Evolutionary conservation across 2,797 vertebrate species (phyloP).

Genomic region (Dendrocincla tyrannina): DNA sequence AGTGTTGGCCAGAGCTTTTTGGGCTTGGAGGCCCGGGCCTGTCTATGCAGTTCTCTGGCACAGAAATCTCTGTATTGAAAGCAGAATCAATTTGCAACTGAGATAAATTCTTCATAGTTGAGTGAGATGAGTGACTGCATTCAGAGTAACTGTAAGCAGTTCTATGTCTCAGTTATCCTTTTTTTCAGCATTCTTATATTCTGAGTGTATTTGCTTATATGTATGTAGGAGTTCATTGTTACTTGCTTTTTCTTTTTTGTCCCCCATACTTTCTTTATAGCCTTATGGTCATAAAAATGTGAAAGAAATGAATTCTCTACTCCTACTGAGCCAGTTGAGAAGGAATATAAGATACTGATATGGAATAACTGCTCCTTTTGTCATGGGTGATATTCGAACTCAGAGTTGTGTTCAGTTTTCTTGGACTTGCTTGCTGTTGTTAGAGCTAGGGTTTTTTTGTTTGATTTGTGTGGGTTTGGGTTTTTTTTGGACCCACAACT

Average conservation of each 20-base stretch:
- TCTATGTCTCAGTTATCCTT: background rate
- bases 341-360: background rate
- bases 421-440: background rate
- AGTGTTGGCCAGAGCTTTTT: background rate
- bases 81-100: background rate
- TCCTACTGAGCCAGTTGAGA: background rate
- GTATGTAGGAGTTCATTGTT: background rate
- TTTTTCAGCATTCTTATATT: background rate
- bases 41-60: background rate
- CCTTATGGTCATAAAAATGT: background rate
- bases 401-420: background rate
- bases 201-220: background rate
- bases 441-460: background rate
- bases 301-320: background rate
- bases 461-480: too few relatives aligned
- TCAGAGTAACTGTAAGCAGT: background rate
- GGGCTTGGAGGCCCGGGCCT: background rate
- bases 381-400: rapidly evolving
- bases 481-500: background rate
- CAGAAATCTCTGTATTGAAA: background rate
- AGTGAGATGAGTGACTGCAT: background rate
- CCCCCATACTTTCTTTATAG: background rate
- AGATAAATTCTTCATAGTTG: background rate
- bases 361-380: background rate
- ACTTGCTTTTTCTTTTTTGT: background rate